Evolutionary conservation across 2,888 invertebrate genomes (phyloP).

Genomic region (Pristionchus japonicus): DNA sequence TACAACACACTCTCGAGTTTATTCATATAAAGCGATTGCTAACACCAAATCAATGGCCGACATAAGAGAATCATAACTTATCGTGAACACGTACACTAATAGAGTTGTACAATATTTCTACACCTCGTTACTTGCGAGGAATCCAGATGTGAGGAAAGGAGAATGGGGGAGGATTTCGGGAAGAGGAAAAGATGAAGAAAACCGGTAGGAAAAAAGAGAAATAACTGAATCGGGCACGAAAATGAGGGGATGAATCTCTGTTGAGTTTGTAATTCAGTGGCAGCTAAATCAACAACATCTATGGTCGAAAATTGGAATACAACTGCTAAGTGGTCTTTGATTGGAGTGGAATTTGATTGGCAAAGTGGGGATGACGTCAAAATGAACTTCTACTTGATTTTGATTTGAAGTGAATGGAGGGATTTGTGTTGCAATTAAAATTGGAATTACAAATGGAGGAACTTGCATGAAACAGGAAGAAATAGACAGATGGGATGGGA

Average conservation of each 20-base stretch:
- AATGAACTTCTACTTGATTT: background rate
- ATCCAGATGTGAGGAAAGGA: background rate
- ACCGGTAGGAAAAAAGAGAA: conserved; percentile 1
- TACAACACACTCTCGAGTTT: background rate
- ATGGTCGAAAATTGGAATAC: background rate
- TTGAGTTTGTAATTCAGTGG: background rate
- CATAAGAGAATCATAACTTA: background rate
- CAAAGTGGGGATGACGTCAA: background rate
- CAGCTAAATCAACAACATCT: background rate
- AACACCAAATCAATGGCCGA: background rate
- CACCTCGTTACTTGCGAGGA: background rate
- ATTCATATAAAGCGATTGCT: conserved; percentile 14
- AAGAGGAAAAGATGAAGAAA: background rate
- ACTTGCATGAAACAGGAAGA: background rate
- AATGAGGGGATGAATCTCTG: background rate
- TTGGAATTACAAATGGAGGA: too few relatives aligned
- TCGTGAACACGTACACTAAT: background rate
- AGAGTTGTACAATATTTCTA: conserved; percentile 31
- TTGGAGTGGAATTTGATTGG: background rate
- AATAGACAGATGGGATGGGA: background rate
- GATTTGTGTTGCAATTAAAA: too few relatives aligned
- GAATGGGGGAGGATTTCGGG: background rate
- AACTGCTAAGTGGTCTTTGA: background rate
- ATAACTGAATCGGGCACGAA: conserved; percentile 19
- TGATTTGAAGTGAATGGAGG: background rate